Evolutionary conservation across 2,888 invertebrate species (phyloP).

Genomic region (Eupeodes luniger): DNA sequence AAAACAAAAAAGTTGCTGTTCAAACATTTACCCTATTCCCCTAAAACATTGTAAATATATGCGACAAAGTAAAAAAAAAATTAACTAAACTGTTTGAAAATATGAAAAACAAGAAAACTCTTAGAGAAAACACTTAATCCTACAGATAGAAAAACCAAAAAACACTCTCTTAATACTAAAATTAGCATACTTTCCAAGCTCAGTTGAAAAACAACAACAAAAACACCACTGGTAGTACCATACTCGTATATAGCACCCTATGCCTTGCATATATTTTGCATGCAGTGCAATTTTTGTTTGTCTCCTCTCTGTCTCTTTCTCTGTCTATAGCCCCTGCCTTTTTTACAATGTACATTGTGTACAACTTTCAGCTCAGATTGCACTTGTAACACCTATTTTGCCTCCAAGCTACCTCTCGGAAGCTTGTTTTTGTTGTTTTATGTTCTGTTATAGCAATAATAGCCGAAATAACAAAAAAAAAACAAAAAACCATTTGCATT

Average conservation of each 20-base stretch:
- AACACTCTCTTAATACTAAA: constrained; percentile 70
- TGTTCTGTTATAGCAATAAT: constrained; percentile 40
- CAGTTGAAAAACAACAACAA: constrained; percentile 31
- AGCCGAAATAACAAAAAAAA: constrained; percentile 31
- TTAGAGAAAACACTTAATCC: not conserved
- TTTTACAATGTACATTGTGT: constrained; percentile 16
- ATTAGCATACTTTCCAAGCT: constrained; percentile 74
- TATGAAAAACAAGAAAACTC: constrained; percentile 22
- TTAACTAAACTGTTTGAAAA: constrained; percentile 3
- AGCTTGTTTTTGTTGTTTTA: constrained; percentile 27
- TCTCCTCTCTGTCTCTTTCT: not conserved
- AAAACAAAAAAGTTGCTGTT: constrained; percentile 9
- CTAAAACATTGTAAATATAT: not conserved
- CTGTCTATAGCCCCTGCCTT: constrained; percentile 38
- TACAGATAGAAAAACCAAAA: constrained; percentile 27
- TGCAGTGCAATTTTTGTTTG: constrained; percentile 54
- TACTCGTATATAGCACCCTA: constrained; percentile 32
- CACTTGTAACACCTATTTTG: constrained; percentile 45
- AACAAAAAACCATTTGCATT: constrained; percentile 21
- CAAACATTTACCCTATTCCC: not conserved
- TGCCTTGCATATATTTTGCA: not conserved
- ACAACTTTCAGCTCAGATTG: constrained; percentile 4
- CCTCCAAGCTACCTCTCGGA: constrained; percentile 10
- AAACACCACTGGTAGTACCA: constrained; percentile 9
- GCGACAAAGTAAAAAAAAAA: constrained; percentile 3